phyloP scores from a whole-genome alignment of 2,797 vertebrate species.

The Xiphophorus birchmanni region DNA sequence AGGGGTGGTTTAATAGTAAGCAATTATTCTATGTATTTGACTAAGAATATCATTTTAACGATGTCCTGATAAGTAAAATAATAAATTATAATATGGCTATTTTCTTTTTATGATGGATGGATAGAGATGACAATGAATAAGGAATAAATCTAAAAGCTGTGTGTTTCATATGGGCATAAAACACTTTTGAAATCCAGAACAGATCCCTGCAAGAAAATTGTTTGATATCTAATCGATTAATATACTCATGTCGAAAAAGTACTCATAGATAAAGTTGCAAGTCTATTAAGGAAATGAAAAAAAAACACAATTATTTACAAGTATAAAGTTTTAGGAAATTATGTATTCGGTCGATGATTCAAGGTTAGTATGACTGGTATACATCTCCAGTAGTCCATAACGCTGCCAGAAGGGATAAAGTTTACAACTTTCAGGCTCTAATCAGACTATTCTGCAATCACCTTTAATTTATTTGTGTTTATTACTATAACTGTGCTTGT shows the following conservation, averaged over 20 bases:
- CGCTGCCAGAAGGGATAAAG: not conserved
- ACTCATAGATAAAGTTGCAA: no score
- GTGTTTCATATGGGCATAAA: not conserved
- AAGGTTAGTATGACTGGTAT: not conserved
- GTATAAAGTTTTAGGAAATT: no score
- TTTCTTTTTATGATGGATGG: not conserved
- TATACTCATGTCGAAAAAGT: no score
- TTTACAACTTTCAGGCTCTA: not conserved
- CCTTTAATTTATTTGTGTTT: not conserved
- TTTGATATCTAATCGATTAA: not conserved
- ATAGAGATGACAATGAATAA: not conserved
- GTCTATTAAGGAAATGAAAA: no score
- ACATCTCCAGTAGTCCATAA: not conserved
- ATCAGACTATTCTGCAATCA: not conserved
- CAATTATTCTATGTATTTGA: not conserved
- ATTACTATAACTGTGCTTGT: constrained; percentile 3
- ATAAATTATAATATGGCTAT: not conserved
- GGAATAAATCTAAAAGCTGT: not conserved
- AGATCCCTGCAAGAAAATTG: not conserved
- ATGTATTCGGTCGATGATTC: not conserved
- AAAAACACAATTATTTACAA: no score
- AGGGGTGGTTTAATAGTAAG: not conserved
- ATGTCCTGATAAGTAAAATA: not conserved
- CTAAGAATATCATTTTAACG: not conserved
- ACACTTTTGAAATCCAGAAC: not conserved